These are phyloP conservation scores for Cephalophus harveyi DNA, from an alignment of 2,113 vertebrate species.

Conservation along the genomic window DNA sequence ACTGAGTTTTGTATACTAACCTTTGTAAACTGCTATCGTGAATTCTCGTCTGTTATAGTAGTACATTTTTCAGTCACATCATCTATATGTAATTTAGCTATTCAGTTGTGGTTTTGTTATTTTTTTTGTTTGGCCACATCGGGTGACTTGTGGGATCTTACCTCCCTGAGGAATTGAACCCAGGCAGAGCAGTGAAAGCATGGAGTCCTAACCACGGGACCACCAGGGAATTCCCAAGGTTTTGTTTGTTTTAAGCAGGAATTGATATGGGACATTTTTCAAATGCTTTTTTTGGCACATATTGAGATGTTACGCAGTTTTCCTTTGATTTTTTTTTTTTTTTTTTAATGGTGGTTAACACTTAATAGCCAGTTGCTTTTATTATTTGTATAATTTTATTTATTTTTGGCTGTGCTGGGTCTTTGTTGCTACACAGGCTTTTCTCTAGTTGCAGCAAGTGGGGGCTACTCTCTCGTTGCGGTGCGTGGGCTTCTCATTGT, in stretches of 20 bases:
- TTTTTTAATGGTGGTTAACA: background rate
- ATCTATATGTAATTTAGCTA: background rate
- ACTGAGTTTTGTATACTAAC: background rate
- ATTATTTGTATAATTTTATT: background rate
- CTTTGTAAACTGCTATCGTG: background rate
- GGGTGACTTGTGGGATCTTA: background rate
- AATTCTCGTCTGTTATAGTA: background rate
- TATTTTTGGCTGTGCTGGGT: background rate
- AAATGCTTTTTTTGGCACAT: background rate
- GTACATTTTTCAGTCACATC: background rate
- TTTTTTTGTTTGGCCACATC: background rate
- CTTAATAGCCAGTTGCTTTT: background rate
- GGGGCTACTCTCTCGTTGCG: background rate
- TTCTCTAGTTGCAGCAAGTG: background rate
- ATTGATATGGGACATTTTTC: background rate
- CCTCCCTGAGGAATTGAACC: background rate
- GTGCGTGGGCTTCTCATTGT: background rate
- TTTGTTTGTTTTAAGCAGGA: constrained; percentile 35
- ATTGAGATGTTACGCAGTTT: background rate
- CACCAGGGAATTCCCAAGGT: background rate
- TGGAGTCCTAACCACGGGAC: background rate
- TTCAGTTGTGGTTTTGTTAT: background rate
- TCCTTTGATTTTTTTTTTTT: background rate
- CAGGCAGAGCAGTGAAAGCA: background rate
- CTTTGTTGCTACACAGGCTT: background rate